A percentile compares a stretch with the other conserved stretches of the same genome.
Evolutionary conservation across 1,140 invertebrate species (phyloP).

Genomic region (Lanistes nyassanus): DNA sequence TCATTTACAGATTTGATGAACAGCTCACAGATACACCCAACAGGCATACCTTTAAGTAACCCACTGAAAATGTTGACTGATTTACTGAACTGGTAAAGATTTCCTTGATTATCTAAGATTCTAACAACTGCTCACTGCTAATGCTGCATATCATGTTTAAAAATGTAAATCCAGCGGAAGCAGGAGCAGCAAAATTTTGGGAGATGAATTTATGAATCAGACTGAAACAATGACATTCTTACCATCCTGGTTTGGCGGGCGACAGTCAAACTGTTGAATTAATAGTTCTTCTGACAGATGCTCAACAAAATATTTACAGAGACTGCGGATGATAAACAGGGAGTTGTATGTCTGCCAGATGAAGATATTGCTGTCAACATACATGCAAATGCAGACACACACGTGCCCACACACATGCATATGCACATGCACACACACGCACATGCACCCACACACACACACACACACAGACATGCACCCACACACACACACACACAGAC

Average conservation of each 20-base stretch:
- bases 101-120: too few relatives aligned
- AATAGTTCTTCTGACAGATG: conserved; percentile 71
- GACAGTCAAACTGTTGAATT: conserved; percentile 67
- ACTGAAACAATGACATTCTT: conserved; percentile 17
- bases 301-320: conserved; percentile 88
- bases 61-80: too few relatives aligned
- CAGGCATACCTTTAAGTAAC: too few relatives aligned
- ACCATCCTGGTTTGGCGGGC: conserved; percentile 49
- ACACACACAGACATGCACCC: too few relatives aligned
- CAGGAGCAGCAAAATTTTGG: background rate
- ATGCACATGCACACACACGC: conserved; percentile 5
- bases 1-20: too few relatives aligned
- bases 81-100: too few relatives aligned
- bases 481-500: too few relatives aligned
- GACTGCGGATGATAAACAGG: conserved; percentile 87
- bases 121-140: too few relatives aligned
- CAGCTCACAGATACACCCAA: too few relatives aligned
- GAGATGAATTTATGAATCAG: too few relatives aligned
- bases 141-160: too few relatives aligned
- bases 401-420: conserved; percentile 28
- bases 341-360: conserved; percentile 96
- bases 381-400: conserved; percentile 1
- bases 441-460: conserved; percentile 20
- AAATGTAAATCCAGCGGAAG: background rate
- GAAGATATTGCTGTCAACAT: conserved; percentile 80